Evolutionary conservation across 2,113 vertebrate genomes (phyloP), one percentile per base, ranked within the genome.

Genomic region (Periophthalmus modestus): DNA sequence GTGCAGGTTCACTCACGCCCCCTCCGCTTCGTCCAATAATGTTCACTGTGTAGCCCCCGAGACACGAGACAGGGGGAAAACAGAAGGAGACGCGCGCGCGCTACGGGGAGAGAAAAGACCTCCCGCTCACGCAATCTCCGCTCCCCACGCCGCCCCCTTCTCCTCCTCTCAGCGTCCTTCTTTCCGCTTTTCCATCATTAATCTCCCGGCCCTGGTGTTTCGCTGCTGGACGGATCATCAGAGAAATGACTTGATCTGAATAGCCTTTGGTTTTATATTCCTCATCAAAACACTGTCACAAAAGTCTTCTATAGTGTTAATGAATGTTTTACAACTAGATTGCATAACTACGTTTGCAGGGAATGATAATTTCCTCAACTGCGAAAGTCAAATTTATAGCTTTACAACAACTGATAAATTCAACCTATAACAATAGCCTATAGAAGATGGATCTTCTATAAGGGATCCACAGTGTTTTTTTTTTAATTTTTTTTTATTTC

Each of bases 71-170:
- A 59, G 21, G 67, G 39, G 48, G 43, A 69, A 58, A 19, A 47
- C 7, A 78, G 79, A 58, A 54, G 75, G 71, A 81, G 66, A 15
- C 73, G 66, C 75, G 81, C 52, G 23, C 48, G 21, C 23, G 24
- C 62, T 39, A 72, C 12, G 13, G 67, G 68, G 73, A 87, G 24
- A 69, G 69, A 80, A 69, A 83, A 85, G 54, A 79, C 75, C 84
- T 83, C 70, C 80, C 82, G 69, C 79, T 72, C 85, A 83, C 72
- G 67, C 70, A 83, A 80, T 69, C 83, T 78, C 72, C 78, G 71
- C 71, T 63, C 61, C 61, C 57, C 58, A 6, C 24, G 14, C 68
- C 54, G 74, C 71, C 74, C 75, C 46, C 71, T 77, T 68, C 73
- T 61, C 71, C 77, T 68, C 72, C 66, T 69, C 23, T 58, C 16